Evolutionary conservation across 64 coral and sea anemone genomes (phyloP).

Genomic region (Platygyra sinensis): DNA sequence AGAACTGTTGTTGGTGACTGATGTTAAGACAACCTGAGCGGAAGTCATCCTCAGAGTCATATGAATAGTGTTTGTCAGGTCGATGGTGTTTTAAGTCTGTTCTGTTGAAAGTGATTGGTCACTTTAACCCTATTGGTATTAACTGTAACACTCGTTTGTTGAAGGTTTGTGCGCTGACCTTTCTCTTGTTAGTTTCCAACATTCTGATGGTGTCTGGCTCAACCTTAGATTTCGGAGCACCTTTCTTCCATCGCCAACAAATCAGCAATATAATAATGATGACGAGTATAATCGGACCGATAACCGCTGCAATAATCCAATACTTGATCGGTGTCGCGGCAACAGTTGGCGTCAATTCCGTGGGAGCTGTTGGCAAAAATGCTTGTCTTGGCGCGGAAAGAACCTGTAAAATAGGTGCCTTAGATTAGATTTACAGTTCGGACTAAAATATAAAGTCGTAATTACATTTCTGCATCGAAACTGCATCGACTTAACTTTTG

Average conservation of each 20-base stretch:
- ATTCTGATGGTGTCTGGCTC: constrained; percentile 33
- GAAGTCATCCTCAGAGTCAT: too few species aligned
- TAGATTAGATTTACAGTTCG: background rate
- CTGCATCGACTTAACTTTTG: too few species aligned
- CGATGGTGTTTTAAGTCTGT: too few species aligned
- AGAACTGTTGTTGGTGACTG: too few species aligned
- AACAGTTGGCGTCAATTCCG: constrained; percentile 34
- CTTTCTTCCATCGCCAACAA: constrained; percentile 84
- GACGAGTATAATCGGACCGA: constrained; percentile 57
- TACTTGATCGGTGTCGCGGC: constrained; percentile 40
- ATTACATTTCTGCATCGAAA: too few species aligned
- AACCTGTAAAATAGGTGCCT: background rate
- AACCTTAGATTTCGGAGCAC: constrained; percentile 55
- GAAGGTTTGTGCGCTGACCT: background rate
- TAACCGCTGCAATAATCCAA: constrained; percentile 84
- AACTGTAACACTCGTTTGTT: too few species aligned
- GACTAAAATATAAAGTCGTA: too few species aligned
- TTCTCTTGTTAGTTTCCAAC: constrained; percentile 7
- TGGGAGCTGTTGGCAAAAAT: constrained; percentile 25
- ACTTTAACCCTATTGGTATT: too few species aligned
- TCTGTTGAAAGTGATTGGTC: too few species aligned
- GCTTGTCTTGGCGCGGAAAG: constrained; percentile 15
- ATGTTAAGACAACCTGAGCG: too few species aligned
- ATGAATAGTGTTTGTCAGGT: too few species aligned
- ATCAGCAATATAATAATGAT: constrained; percentile 57